Conservation (phyloP, 2,888 invertebrate species). For the Sinodicranocentrus sp. region DNA sequence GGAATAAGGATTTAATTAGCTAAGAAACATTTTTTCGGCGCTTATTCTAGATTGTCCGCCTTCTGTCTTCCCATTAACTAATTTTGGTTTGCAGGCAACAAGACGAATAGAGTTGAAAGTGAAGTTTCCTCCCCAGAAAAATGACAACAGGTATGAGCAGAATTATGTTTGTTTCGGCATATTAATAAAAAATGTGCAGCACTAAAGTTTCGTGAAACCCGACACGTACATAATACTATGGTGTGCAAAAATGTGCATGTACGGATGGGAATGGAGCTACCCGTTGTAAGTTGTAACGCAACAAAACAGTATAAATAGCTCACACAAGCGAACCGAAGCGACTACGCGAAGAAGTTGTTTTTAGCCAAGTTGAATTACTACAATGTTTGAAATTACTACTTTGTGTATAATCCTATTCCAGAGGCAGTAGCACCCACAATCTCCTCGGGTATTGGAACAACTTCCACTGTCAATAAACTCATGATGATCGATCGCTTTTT, state of each 20-base stretch:
- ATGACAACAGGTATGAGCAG: conserved; percentile 3
- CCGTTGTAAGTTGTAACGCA: no score
- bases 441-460: conserved; percentile 46
- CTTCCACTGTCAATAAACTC: conserved; percentile 62
- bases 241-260: no score
- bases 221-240: no score
- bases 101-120: no score
- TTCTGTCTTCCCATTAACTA: no score
- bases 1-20: no score
- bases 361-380: background rate
- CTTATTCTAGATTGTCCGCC: no score
- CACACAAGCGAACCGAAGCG: background rate
- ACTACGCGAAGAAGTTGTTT: background rate
- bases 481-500: conserved; percentile 66
- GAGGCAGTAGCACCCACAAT: conserved; percentile 50
- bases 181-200: conserved; percentile 11
- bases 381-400: background rate
- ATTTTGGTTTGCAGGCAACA: no score
- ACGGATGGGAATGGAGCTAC: no score
- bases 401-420: conserved; percentile 6
- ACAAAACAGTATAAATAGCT: background rate
- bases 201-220: background rate
- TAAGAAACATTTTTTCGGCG: no score
- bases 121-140: background rate
- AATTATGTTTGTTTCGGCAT: background rate